Evolutionary conservation across 2,797 vertebrate genomes (phyloP), one percentile per base, ranked within the genome.

Genomic region (Tenualosa ilisha): DNA sequence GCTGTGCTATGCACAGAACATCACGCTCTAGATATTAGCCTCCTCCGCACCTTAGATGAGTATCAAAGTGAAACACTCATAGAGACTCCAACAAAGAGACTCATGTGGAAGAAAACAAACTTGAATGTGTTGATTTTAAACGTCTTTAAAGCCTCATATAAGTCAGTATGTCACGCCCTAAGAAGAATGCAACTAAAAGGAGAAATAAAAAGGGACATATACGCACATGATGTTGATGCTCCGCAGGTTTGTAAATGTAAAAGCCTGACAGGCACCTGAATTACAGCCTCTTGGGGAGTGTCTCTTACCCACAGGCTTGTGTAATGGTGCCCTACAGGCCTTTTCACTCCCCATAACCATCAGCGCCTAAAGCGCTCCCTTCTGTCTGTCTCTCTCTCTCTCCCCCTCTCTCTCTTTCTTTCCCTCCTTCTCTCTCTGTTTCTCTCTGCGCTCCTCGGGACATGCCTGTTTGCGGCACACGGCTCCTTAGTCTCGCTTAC

Each of bases 381-480:
- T 79, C 72, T 79, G 40, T 22, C 37, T 37, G 40, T 79, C 20
- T 46, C 72, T 7, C 89, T 86, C 89, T 87, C 56, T 85, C 88
- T 22, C 68, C 20, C 17, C 4, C 11, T 8, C 37, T 20, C 37
- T 75, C 65, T 43, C 31, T 43, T n/a, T 75, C 68, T 75, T 37
- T 75, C 84, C 40, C 68, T 43, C 17, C 15, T 2, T 8, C 37
- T 20, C 37, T 75, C 65, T 43, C 31, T 40, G 15, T 43, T n/a
- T 75, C 68, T 75, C 68, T 75, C 84, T 84, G 82, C 79, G 86
- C 87, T 89, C 88, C 90, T 89, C 82, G 86, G 89, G 90, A 86
- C 88, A 81, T 86, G 3, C 63, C 81, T 86, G 86, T 90, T 85
- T 90, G 88, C 86, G 59, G 89, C 26, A 53, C 50, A 82, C 6